phyloP scores from a whole-genome alignment of 2,888 invertebrate species.

The Gymnoscelis rufifasciata region DNA sequence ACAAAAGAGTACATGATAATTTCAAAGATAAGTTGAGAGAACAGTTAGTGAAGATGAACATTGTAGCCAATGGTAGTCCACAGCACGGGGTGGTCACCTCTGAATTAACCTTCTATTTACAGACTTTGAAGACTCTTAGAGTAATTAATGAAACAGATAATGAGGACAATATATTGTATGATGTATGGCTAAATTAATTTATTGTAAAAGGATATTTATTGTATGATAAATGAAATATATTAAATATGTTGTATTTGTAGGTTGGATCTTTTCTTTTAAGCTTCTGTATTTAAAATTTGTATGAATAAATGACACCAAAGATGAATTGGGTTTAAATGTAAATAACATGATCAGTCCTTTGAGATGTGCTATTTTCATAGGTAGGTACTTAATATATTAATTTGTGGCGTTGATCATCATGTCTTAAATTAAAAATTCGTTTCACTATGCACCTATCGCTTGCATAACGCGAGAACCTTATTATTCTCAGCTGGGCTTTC shows the following conservation, averaged over 20 bases:
- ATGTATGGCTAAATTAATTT: conserved; percentile 86
- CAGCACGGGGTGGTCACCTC: conserved; percentile 97
- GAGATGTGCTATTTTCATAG: too few relatives aligned
- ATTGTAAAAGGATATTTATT: conserved; percentile 7
- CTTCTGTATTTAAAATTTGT: conserved; percentile 4
- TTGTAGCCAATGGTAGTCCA: conserved; percentile 96
- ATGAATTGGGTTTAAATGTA: conserved; percentile 3
- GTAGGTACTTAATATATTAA: too few relatives aligned
- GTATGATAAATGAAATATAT: conserved; percentile 8
- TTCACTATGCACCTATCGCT: too few relatives aligned
- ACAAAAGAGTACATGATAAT: conserved; percentile 88
- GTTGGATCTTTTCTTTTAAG: conserved; percentile 28
- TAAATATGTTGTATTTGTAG: conserved; percentile 13
- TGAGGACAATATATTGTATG: conserved; percentile 87
- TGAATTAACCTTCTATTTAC: conserved; percentile 93
- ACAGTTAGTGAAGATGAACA: conserved; percentile 90
- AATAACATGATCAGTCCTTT: background rate
- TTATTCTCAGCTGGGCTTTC: too few relatives aligned
- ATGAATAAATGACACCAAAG: conserved; percentile 20
- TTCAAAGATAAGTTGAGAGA: conserved; percentile 93
- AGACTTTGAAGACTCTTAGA: conserved; percentile 89
- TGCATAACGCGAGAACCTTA: too few relatives aligned
- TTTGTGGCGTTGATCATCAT: too few relatives aligned
- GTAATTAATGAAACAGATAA: conserved; percentile 86
- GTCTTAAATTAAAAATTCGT: too few relatives aligned